Evolutionary conservation across 1,140 invertebrate genomes (phyloP).

Genomic region (Cephus cinctus): DNA sequence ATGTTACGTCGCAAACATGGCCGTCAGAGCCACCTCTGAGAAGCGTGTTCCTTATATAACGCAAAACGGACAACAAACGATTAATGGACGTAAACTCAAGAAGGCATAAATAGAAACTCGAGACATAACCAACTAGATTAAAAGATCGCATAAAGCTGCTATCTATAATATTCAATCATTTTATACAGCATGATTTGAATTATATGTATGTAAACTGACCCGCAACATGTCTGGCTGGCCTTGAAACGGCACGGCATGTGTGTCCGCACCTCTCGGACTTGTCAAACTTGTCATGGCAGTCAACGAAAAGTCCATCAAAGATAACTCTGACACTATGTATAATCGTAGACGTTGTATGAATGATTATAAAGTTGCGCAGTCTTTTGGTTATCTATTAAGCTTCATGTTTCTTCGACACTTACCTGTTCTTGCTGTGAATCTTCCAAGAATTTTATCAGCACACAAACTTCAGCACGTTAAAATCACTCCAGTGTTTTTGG

Average conservation of each 20-base stretch:
- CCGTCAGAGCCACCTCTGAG: slow-evolving; percentile 14
- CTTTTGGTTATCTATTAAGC: slow-evolving; percentile 9
- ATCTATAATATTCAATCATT: too few species aligned
- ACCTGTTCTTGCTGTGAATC: too few species aligned
- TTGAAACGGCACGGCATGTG: too few species aligned
- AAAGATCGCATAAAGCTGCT: too few species aligned
- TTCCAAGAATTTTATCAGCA: too few species aligned
- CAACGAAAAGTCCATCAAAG: slow-evolving; percentile 13
- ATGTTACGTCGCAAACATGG: slow-evolving; percentile 23
- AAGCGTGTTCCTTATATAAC: slow-evolving; percentile 30
- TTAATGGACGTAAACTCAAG: slow-evolving; percentile 6
- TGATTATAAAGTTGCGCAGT: slow-evolving; percentile 17
- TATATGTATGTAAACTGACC: slow-evolving; percentile 23
- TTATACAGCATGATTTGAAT: slow-evolving; percentile 29
- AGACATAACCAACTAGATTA: slow-evolving; percentile 17
- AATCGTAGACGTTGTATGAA: slow-evolving; percentile 15
- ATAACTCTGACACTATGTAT: slow-evolving; percentile 15
- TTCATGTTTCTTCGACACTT: slow-evolving; percentile 8
- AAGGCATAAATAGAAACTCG: too few species aligned
- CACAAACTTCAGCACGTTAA: too few species aligned
- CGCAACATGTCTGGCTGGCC: slow-evolving; percentile 10
- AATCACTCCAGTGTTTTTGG: too few species aligned
- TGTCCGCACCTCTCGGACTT: slow-evolving; percentile 13
- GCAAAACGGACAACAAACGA: slow-evolving; percentile 22
- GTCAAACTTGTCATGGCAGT: slow-evolving; percentile 12